Evolutionary conservation across 30 jellyfish, hydroid and myxozoan species (phyloP).

Genomic region (Hydra vulgaris): DNA sequence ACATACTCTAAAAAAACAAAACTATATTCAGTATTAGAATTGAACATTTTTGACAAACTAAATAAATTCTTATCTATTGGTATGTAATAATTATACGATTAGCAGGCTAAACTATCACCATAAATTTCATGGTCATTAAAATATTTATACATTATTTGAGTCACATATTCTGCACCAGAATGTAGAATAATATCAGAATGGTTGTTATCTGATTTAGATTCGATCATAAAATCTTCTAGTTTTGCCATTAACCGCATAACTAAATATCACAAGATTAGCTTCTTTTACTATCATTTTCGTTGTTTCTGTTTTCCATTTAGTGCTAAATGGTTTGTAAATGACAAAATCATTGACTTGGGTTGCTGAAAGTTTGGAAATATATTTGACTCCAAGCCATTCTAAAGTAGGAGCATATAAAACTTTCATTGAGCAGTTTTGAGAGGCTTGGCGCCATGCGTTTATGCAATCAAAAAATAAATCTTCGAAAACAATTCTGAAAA

Average conservation of each 20-base stretch:
- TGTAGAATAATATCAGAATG: constrained; percentile 3
- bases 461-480: constrained; percentile 1
- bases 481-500: background rate
- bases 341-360: background rate
- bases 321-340: background rate
- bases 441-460: constrained; percentile 10
- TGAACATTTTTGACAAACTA: background rate
- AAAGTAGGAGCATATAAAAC: constrained; percentile 6
- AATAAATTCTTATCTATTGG: background rate
- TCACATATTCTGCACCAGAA: constrained; percentile 1
- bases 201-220: background rate
- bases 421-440: background rate
- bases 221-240: background rate
- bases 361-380: background rate
- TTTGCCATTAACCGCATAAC: background rate
- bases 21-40: background rate
- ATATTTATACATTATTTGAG: constrained; percentile 12
- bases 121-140: constrained; percentile 14
- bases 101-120: background rate
- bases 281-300: background rate
- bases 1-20: background rate
- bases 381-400: constrained; percentile 10
- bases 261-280: background rate
- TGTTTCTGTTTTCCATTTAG: background rate
- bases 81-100: constrained; percentile 1